Percentiles rank a stretch among this genome's conserved stretches.
These are phyloP conservation scores for Zaprionus kolodkinae DNA, from an alignment of 1,140 invertebrate genomes.

Conservation along the genomic window DNA sequence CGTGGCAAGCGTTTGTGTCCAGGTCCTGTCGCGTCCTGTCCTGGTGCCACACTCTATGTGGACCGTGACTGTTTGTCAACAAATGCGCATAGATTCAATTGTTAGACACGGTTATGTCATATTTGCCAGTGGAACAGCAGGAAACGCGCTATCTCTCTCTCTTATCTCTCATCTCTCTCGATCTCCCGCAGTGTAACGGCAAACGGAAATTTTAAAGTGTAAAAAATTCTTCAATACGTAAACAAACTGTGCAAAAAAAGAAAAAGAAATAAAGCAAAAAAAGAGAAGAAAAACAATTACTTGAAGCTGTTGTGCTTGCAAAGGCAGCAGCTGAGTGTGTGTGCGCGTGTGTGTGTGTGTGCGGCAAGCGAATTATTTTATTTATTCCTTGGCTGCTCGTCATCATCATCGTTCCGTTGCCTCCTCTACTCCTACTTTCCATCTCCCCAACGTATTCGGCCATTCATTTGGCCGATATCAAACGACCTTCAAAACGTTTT, in stretches of 20 bases:
- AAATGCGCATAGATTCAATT: conserved; percentile 54
- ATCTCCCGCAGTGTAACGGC: conserved; percentile 6
- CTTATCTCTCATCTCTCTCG: background rate
- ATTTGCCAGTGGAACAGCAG: background rate
- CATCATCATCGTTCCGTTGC: no score
- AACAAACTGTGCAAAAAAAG: conserved; percentile 19
- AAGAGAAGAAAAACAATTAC: no score
- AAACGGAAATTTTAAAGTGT: background rate
- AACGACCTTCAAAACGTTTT: conserved; percentile 85
- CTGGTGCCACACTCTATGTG: background rate
- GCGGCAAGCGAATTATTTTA: conserved; percentile 19
- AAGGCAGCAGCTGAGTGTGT: conserved; percentile 8
- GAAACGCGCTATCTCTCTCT: background rate
- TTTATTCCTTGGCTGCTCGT: conserved; percentile 43
- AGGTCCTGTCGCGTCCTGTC: conserved; percentile 1
- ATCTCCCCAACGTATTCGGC: conserved; percentile 73
- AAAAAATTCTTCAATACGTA: conserved; percentile 9
- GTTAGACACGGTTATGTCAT: conserved; percentile 48
- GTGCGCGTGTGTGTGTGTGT: background rate
- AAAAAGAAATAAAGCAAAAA: background rate
- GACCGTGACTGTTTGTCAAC: conserved; percentile 48
- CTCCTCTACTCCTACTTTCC: conserved; percentile 13
- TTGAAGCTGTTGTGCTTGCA: no score
- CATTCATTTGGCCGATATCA: conserved; percentile 84
- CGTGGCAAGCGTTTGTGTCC: conserved; percentile 35